Base-by-base conservation (phyloP, 2,113 vertebrate genomes). In the Stomatorhinus ivindoensis region DNA sequence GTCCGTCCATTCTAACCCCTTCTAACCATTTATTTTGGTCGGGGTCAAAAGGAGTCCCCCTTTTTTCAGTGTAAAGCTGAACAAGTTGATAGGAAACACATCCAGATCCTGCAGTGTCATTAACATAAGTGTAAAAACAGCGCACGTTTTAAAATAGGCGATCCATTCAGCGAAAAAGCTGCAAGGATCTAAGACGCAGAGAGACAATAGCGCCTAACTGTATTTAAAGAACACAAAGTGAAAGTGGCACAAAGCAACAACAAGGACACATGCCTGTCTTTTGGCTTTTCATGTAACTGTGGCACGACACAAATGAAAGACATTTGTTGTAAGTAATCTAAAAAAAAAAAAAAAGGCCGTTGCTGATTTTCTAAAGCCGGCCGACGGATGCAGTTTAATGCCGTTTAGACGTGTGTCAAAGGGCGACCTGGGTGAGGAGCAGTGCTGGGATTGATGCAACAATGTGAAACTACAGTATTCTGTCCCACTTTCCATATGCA, bases 371-470 rank as follows among this genome's bases (percentile, higher is more conserved):
- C 39, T 21, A 53, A 53, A 53, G 35, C 42, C 0, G n/a, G 69
- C 21, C n/a, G 35, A 55, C 44, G 48, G 82, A 89, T 83, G 65
- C 73, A 24, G 73, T 51, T 82, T 69, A 51, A 39, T 55, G 48
- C 46, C 35, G 19, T 51, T 80, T 80, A 55, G n/a, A 51, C n/a
- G 9, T 15, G 48, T 82, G 88, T 83, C 88, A 89, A 82, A 89
- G 69, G 15, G 31, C 83, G 88, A 80, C 73, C 88, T 89, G 83
- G 73, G 2, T n/a, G 48, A 50, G 50, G 50, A 83, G 39, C 39
- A 82, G 48, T 42, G 51, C 44, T 31, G 73, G 44, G 65, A 89
- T 89, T 89, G 73, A 83, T 89, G 47, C 88, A 89, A 83, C 88
- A 53, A 42, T 53, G 73, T 82, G 73, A 35, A 53, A 55, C 48